Conservation (phyloP, 2,888 invertebrate genomes). For the Eilema caniola region DNA sequence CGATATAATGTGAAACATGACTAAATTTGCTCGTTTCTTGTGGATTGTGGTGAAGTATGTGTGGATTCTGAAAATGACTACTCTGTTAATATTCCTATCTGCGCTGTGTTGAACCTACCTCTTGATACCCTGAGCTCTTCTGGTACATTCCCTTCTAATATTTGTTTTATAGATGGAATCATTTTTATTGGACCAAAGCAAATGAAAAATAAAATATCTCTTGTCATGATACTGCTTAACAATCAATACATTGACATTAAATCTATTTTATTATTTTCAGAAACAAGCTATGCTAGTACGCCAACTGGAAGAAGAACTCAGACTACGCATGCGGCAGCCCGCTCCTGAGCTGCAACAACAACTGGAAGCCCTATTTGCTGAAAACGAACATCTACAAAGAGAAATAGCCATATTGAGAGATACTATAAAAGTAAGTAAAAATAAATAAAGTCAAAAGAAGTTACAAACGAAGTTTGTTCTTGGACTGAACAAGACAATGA, state of each 20-base stretch:
- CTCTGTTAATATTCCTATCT: too few species aligned
- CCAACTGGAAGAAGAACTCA: slow-evolving; percentile 96
- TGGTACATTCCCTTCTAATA: too few species aligned
- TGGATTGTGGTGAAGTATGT: too few species aligned
- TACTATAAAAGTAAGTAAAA: slow-evolving; percentile 92
- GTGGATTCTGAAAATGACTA: too few species aligned
- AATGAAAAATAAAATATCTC: neutral
- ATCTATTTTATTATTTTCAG: slow-evolving; percentile 83
- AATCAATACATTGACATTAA: neutral
- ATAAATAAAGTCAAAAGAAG: neutral
- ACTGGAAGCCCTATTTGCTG: slow-evolving; percentile 96
- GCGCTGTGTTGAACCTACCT: too few species aligned
- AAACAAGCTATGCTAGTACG: slow-evolving; percentile 98
- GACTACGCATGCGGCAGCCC: slow-evolving; percentile 95
- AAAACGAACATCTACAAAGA: slow-evolving; percentile 97
- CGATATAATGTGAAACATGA: too few species aligned
- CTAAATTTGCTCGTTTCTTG: too few species aligned
- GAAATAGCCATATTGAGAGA: slow-evolving; percentile 97
- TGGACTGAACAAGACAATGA: neutral
- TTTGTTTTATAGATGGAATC: too few species aligned
- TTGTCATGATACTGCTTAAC: neutral
- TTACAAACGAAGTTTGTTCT: neutral
- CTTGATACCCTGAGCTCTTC: too few species aligned
- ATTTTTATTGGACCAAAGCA: neutral
- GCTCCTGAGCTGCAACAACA: slow-evolving; percentile 97